These are phyloP conservation scores for Clistopyga incitator DNA, from an alignment of 2,888 invertebrate genomes.

Conservation along the genomic window DNA sequence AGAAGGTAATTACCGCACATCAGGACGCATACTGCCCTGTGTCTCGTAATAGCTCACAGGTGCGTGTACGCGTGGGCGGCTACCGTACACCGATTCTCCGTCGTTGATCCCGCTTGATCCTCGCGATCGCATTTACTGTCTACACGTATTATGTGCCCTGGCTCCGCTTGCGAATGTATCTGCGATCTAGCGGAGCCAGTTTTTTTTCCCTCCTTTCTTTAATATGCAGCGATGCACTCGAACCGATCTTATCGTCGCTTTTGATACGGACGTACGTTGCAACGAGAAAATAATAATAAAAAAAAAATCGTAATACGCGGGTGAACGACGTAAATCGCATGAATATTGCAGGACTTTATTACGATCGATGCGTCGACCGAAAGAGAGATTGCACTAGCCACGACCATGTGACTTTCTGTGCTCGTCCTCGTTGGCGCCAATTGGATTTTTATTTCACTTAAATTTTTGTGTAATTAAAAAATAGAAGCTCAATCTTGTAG, in stretches of 20 bases:
- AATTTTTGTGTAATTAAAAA: background rate
- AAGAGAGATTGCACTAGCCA: slow-evolving; percentile 16
- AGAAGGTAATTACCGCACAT: slow-evolving; percentile 67
- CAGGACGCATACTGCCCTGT: slow-evolving; percentile 58
- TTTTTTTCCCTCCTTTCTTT: slow-evolving; percentile 33
- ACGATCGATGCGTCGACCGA: slow-evolving; percentile 44
- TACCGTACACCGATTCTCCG: slow-evolving; percentile 55
- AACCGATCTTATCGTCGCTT: slow-evolving; percentile 50
- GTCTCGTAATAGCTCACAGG: slow-evolving; percentile 68
- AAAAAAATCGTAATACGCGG: slow-evolving; percentile 43
- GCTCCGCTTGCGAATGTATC: slow-evolving; percentile 6
- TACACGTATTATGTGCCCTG: slow-evolving; percentile 23
- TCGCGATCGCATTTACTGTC: slow-evolving; percentile 52
- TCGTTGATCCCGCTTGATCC: slow-evolving; percentile 68
- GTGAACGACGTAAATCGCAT: slow-evolving; percentile 47
- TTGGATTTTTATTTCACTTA: background rate
- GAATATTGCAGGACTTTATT: slow-evolving; percentile 47
- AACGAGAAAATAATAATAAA: slow-evolving; percentile 54
- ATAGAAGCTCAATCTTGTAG: background rate
- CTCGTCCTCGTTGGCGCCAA: background rate
- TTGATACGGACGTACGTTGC: slow-evolving; percentile 32
- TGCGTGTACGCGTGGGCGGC: slow-evolving; percentile 58
- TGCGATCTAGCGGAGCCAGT: slow-evolving; percentile 1
- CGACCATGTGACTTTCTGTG: background rate
- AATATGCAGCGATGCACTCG: slow-evolving; percentile 60